These are phyloP conservation scores for Stratiomys singularior DNA, from an alignment of 2,888 invertebrate species.

Conservation along the genomic window DNA sequence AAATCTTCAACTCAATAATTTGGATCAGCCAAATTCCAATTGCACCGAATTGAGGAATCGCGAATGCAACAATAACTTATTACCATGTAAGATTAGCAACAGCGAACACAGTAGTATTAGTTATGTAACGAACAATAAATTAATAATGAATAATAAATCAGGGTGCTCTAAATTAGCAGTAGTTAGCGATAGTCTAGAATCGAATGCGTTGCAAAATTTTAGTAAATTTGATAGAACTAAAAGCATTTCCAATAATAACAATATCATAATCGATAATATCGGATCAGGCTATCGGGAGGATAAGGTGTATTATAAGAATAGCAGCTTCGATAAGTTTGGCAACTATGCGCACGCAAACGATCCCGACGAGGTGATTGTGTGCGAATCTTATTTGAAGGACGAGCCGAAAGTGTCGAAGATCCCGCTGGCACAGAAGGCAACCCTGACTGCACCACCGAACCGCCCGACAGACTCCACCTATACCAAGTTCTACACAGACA, in stretches of 20 bases:
- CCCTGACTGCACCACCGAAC: not conserved
- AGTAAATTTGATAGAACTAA: slow-evolving; percentile 37
- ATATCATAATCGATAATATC: slow-evolving; percentile 40
- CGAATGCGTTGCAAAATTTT: slow-evolving; percentile 45
- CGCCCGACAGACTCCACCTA: slow-evolving; percentile 46
- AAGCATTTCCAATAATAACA: slow-evolving; percentile 24
- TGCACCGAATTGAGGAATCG: not conserved
- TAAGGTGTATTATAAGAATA: slow-evolving; percentile 50
- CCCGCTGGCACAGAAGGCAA: not conserved
- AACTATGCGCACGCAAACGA: slow-evolving; percentile 46
- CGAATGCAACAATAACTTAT: not conserved
- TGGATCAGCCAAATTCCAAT: slow-evolving; percentile 17
- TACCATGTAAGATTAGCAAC: slow-evolving; percentile 2
- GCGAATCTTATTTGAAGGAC: slow-evolving; percentile 47
- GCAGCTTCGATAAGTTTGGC: slow-evolving; percentile 45
- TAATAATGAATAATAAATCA: slow-evolving; percentile 51
- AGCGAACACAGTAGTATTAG: slow-evolving; percentile 18
- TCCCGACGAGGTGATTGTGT: slow-evolving; percentile 50
- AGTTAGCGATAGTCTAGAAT: slow-evolving; percentile 49
- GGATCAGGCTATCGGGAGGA: slow-evolving; percentile 41
- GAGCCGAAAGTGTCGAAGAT: not conserved
- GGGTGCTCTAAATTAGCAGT: slow-evolving; percentile 52
- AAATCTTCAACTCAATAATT: slow-evolving; percentile 44
- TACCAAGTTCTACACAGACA: slow-evolving; percentile 48
- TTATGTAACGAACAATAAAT: slow-evolving; percentile 40